Base-by-base conservation (phyloP, 2,888 invertebrate species). In the Acanthoscelides obtectus region DNA sequence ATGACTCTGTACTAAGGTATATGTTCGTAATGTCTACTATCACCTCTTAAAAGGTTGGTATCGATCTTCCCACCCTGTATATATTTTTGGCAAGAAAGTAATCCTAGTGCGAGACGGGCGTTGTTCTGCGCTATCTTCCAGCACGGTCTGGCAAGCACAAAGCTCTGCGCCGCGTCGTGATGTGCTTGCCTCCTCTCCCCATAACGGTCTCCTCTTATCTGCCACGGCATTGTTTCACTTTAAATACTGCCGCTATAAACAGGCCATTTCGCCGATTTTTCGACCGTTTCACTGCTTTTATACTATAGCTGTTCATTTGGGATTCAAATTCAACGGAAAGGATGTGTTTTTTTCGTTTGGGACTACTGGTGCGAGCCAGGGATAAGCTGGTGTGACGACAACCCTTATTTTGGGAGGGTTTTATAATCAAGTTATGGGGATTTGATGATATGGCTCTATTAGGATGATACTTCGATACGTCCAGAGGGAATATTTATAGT, bases 141-240 rank as follows among this genome's bases (percentile, higher is more conserved):
- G 73, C 77, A 78, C 79, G 78, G 78, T 79, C 79, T 78, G 75
- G 77, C 76, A 75, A 72, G 72, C 77, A 79, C 75, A 76, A 78
- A 75, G 74, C 71, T 76, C 72, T 73, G 73, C 74, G 73, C 68
- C 69, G 66, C 69, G 27, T 70, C 45, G 72, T 68, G 72, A 68
- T 72, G 71, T 74, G 72, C 71, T 72, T 8, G 1, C 66, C 69
- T 19, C 68, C 67, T 45, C 64, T 25, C 70, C 22, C 20, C 65
- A 65, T 65, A 68, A 66, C 45, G 69, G 45, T 70, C 70, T 68
- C 70, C 68, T 70, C 72, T 68, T 72, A 70, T 70, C 70, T 72
- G 70, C 70, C 70, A 65, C 69, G 65, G 66, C 70, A 70, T 72
- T 72, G 70, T 72, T 72, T 72, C 70, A 67, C 66, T 72, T 70